Base-by-base conservation (phyloP, 2,113 vertebrate genomes). In the Peromyscus californicus region DNA sequence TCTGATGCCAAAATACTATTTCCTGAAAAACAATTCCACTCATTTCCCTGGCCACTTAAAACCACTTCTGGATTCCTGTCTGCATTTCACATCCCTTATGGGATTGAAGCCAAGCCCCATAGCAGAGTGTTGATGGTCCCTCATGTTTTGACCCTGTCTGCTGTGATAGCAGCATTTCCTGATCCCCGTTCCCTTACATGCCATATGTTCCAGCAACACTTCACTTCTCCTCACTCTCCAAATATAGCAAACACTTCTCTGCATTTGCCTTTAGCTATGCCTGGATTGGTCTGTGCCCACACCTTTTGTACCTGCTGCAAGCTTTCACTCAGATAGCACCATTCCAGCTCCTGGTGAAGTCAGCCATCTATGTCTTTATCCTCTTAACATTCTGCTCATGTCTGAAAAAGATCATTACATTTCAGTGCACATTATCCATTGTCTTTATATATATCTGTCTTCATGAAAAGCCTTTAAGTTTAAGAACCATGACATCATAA, bases 21-120 rank as follows among this genome's bases (percentile, higher is more conserved):
- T 98, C 91, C 95, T 96, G 91, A 96, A 97, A 97, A 93, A 97
- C 89, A 97, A 92, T 96, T 96, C 36, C 57, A 90, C 67, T 95
- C 61, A 95, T 89, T 97, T 84, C 74, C 51, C 21, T 95, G 74
- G 33, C 76, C 63, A 19, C 72, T 70, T 31, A 70, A 97, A 95
- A 84, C 78, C 54, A 86, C 86, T 59, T 61, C 78, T 82, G 76
- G 26, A 51, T 94, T 72, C 39, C 78, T 22, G 3, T 65, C n/a
- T 61, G 13, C 21, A 65, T 61, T 36, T 33, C 42, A 36, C 69
- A 61, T 70, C 76, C 84, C 63, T 51, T 59, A 11, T 74, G 95
- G 93, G 67, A 26, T 24, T 57, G 74, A 84, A 45, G 72, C 91
- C 93, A 89, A 89, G 72, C 48, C 59, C 67, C 75, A 51, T 84